Evolutionary conservation across 2,888 invertebrate species (phyloP).

Genomic region (Hirtodrosophila duncani): DNA sequence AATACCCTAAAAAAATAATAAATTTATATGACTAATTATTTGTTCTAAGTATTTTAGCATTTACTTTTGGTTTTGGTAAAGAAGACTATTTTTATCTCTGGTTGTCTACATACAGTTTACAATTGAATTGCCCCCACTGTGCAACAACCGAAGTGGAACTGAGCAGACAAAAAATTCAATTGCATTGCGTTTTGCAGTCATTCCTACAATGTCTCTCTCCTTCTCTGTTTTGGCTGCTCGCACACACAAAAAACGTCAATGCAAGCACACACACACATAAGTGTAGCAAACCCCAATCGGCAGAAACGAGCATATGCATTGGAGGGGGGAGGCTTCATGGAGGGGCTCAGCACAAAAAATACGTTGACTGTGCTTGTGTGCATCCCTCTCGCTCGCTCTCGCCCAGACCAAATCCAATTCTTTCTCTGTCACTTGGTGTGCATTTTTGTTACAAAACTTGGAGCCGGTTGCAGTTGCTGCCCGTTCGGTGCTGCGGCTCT

Average conservation of each 20-base stretch:
- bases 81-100: too few relatives aligned
- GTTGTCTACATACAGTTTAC: neutral
- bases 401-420: too few relatives aligned
- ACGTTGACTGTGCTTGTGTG: too few relatives aligned
- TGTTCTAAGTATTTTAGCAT: too few relatives aligned
- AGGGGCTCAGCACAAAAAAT: conserved; percentile 22
- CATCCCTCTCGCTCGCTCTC: conserved; percentile 7
- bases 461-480: conserved; percentile 45
- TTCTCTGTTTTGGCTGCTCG: conserved; percentile 17
- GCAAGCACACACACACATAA: conserved; percentile 19
- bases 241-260: conserved; percentile 11
- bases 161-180: conserved; percentile 20
- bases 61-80: too few relatives aligned
- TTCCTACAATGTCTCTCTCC: too few relatives aligned
- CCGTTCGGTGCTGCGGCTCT: conserved; percentile 71
- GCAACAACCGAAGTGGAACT: too few relatives aligned
- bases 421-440: conserved; percentile 30
- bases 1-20: too few relatives aligned
- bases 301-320: conserved; percentile 9
- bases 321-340: conserved; percentile 2
- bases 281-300: conserved; percentile 17
- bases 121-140: conserved; percentile 30
- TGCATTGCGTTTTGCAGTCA: conserved; percentile 47
- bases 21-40: too few relatives aligned
- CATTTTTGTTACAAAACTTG: conserved; percentile 64